Conservation (phyloP, 2,113 vertebrate genomes). For the Cnemophilus loriae region DNA sequence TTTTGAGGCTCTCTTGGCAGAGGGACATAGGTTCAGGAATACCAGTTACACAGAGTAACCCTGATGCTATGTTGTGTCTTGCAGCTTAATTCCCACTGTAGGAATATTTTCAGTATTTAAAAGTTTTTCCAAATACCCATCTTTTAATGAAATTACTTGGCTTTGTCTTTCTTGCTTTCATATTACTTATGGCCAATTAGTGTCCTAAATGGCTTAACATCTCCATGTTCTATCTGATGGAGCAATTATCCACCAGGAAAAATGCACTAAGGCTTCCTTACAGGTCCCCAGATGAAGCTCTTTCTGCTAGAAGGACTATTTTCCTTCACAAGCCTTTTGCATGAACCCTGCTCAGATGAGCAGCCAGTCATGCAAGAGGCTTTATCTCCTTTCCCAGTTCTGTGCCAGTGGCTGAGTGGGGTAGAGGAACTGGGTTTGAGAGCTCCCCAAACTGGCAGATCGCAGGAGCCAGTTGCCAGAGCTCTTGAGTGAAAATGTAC, state of each 20-base stretch:
- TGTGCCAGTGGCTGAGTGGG: background rate
- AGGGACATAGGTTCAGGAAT: background rate
- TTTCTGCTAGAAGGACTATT: slow-evolving; percentile 7
- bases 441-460: background rate
- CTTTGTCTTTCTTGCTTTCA: background rate
- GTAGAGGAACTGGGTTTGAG: background rate
- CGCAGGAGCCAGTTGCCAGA: background rate
- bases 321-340: slow-evolving; percentile 52
- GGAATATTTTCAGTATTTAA: background rate
- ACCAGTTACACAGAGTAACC: background rate
- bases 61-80: background rate
- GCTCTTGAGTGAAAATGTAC: background rate
- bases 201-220: background rate
- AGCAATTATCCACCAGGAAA: background rate
- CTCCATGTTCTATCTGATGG: background rate
- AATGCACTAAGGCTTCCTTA: slow-evolving; percentile 17
- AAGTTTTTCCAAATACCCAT: background rate
- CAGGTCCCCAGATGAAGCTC: slow-evolving; percentile 9
- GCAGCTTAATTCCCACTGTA: background rate
- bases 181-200: background rate
- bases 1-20: background rate
- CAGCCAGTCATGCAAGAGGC: background rate
- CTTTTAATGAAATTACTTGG: background rate
- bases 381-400: background rate
- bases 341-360: background rate